Percentiles rank a stretch among this genome's conserved stretches.
phyloP scores from a whole-genome alignment of 2,113 vertebrate species.

The Psittacula cyanocephala region DNA sequence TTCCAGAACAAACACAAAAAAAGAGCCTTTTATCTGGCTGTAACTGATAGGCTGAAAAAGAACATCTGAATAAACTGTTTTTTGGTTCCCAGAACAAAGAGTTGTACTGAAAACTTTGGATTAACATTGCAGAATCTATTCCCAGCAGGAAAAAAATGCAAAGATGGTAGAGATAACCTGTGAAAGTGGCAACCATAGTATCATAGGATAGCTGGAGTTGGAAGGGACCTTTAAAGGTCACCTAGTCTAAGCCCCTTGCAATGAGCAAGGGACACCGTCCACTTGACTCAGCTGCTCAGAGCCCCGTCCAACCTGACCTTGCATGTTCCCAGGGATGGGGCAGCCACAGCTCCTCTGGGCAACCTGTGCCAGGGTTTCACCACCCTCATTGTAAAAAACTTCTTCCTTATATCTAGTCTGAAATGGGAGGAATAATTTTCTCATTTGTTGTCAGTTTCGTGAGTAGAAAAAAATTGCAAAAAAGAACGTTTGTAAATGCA shows the following conservation, averaged over 20 bases:
- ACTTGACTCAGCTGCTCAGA: not conserved
- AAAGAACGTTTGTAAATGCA: not conserved
- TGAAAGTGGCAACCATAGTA: not conserved
- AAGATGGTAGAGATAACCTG: not conserved
- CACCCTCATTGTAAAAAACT: not conserved
- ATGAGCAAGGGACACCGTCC: not conserved
- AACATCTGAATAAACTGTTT: not conserved
- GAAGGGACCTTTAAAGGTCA: not conserved
- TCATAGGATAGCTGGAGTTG: not conserved
- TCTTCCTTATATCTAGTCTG: not conserved
- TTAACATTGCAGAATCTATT: not conserved
- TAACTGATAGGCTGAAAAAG: not conserved
- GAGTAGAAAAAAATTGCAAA: not conserved
- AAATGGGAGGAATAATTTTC: not conserved
- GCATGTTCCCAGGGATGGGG: not conserved
- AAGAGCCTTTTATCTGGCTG: not conserved
- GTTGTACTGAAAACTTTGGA: not conserved
- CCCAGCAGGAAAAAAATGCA: not conserved
- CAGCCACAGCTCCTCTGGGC: not conserved
- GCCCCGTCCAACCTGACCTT: not conserved
- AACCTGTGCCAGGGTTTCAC: not conserved
- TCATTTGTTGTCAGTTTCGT: not conserved
- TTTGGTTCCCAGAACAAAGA: not conserved
- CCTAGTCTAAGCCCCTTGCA: not conserved
- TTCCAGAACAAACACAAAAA: not conserved